phyloP scores from a whole-genome alignment of 2,888 invertebrate genomes.

The Apamea monoglypha region DNA sequence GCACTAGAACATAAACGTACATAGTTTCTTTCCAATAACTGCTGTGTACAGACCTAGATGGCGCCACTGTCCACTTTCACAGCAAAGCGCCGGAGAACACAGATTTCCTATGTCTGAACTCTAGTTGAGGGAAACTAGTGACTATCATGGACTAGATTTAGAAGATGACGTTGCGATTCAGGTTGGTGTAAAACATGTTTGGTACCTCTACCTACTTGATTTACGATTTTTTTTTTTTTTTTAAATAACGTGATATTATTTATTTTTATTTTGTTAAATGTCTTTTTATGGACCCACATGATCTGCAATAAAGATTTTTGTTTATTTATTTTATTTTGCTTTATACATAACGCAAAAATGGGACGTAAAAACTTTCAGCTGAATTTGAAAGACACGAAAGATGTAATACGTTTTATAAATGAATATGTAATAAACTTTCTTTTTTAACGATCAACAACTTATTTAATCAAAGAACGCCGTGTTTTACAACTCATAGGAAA shows the following conservation, averaged over 20 bases:
- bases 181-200: no score
- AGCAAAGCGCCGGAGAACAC: not conserved
- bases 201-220: not conserved
- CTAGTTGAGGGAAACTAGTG: not conserved
- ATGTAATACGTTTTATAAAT: not conserved
- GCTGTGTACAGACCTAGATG: conserved; percentile 41
- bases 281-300: no score
- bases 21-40: conserved; percentile 11
- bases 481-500: conserved; percentile 40
- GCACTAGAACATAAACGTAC: not conserved
- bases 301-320: not conserved
- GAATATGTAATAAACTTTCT: not conserved
- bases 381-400: not conserved
- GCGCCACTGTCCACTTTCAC: conserved; percentile 16
- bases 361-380: not conserved
- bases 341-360: not conserved
- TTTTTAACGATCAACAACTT: conserved; percentile 28
- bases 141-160: not conserved
- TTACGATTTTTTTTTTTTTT: not conserved
- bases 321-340: no score
- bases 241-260: no score
- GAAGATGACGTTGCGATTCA: not conserved
- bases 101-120: not conserved
- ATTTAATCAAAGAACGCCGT: conserved; percentile 46
- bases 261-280: not conserved